Conservation (phyloP, 2,113 vertebrate species). For the Balaeniceps rex region DNA sequence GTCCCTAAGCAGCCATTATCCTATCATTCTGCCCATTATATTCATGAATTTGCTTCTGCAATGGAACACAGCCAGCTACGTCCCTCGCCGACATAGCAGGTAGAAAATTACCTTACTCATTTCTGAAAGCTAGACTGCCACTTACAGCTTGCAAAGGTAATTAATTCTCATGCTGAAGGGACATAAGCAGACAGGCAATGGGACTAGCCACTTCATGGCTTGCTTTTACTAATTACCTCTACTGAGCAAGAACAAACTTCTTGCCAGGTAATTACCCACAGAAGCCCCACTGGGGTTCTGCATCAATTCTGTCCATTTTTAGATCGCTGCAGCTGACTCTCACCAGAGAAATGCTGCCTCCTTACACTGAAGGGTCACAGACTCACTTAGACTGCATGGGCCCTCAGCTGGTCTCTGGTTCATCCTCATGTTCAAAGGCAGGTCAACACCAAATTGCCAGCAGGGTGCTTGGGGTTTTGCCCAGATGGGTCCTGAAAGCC, state of each 20-base stretch:
- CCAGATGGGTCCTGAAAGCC: neutral
- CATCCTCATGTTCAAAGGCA: neutral
- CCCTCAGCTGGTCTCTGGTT: neutral
- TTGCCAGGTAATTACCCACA: neutral
- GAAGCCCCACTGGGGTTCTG: neutral
- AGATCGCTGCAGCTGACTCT: neutral
- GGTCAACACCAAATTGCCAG: neutral
- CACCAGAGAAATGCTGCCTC: neutral
- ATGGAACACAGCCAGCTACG: neutral
- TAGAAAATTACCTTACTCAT: neutral
- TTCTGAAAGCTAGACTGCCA: neutral
- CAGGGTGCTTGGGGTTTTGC: neutral
- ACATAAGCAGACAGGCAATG: neutral
- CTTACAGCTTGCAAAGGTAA: neutral
- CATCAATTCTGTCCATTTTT: neutral
- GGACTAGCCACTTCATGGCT: neutral
- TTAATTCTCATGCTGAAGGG: neutral
- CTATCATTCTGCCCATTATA: neutral
- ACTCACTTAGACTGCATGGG: neutral
- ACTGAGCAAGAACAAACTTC: neutral
- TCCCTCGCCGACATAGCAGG: accelerated
- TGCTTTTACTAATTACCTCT: neutral
- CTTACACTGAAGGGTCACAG: neutral
- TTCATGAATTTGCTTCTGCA: neutral
- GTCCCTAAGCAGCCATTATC: neutral